Percentiles rank a stretch among this genome's conserved stretches.
phyloP scores from a whole-genome alignment of 2,113 vertebrate genomes.

The Sterrhoptilus dennistouni region DNA sequence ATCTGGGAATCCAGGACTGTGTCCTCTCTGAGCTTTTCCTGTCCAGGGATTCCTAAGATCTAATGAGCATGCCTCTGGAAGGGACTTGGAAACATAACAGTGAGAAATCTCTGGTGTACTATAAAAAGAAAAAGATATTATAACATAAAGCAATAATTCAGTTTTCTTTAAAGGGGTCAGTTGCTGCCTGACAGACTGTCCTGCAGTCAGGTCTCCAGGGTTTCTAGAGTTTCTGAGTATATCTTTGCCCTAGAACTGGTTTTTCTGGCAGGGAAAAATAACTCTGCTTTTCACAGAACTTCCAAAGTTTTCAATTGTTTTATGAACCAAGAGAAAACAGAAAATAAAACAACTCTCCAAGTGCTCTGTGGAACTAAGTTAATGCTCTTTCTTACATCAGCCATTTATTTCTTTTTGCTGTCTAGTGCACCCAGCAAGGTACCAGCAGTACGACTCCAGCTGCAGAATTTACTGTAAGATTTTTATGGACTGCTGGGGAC shows the following conservation, averaged over 20 bases:
- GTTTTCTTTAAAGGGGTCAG: background rate
- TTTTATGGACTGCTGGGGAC: background rate
- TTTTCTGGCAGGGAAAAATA: background rate
- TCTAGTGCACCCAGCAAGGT: background rate
- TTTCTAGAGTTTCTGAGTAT: background rate
- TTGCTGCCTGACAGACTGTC: background rate
- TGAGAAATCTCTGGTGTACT: background rate
- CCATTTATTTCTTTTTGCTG: background rate
- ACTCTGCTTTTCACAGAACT: background rate
- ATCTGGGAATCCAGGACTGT: background rate
- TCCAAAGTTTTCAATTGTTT: background rate
- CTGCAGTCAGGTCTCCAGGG: background rate
- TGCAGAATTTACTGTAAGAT: background rate
- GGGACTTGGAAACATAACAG: background rate
- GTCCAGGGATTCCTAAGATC: background rate
- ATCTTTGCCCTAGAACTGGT: background rate
- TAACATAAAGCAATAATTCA: background rate
- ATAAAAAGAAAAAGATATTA: background rate
- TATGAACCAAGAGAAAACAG: background rate
- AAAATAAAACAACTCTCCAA: background rate
- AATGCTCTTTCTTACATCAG: background rate
- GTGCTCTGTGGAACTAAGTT: background rate
- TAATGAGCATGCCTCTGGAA: background rate
- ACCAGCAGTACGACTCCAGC: background rate
- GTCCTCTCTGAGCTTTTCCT: background rate